phyloP scores from a whole-genome alignment of 2,113 vertebrate genomes.

The Hippocampus comes region DNA sequence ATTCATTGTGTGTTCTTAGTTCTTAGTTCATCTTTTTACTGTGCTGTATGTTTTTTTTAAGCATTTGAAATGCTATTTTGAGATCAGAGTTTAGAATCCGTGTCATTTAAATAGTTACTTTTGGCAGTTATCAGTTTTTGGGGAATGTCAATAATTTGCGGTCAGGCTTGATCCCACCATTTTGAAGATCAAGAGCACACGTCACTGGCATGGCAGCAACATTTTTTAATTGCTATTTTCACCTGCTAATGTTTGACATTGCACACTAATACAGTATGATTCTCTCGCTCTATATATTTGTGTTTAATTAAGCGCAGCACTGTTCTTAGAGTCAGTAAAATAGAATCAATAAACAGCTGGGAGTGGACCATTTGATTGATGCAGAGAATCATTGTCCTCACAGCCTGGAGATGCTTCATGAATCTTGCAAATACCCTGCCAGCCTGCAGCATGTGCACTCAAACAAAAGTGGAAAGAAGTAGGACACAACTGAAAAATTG shows the following conservation, averaged over 20 bases:
- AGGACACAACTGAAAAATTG: slow-evolving; percentile 21
- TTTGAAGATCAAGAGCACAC: no score
- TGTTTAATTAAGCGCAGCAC: not conserved
- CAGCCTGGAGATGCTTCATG: slow-evolving; percentile 41
- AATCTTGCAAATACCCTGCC: slow-evolving; percentile 41
- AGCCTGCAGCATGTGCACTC: slow-evolving; percentile 2
- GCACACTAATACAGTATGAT: not conserved
- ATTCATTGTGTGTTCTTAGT: no score
- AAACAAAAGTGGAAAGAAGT: slow-evolving; percentile 20
- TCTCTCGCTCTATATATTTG: not conserved
- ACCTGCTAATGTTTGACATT: not conserved
- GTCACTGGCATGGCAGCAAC: not conserved
- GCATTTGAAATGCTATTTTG: no score
- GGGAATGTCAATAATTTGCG: no score
- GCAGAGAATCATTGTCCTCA: slow-evolving; percentile 33
- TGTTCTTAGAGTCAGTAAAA: slow-evolving; percentile 1
- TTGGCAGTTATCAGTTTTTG: no score
- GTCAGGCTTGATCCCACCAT: no score
- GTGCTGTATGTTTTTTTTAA: no score
- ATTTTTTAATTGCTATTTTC: not conserved
- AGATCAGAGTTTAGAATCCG: no score
- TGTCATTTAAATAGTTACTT: no score
- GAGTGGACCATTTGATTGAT: slow-evolving; percentile 37
- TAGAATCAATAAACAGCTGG: slow-evolving; percentile 35
- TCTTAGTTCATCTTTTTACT: no score